Base-by-base conservation (phyloP, 2,113 vertebrate genomes). In the Tachuris rubrigastra region DNA sequence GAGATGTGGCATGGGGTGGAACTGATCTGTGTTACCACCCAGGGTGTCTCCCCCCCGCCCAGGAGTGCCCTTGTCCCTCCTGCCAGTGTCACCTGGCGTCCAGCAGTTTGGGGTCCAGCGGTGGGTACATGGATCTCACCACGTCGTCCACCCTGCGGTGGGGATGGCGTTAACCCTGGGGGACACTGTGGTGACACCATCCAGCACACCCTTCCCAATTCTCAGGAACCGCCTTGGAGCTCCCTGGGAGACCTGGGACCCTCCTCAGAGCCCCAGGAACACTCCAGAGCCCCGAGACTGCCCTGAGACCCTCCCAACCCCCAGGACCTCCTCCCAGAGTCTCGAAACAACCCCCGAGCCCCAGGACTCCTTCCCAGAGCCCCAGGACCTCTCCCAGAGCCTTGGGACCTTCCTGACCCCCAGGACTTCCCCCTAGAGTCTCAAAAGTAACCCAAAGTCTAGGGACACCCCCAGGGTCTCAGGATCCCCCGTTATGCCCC, bases 61-160 rank as follows among this genome's bases (percentile, higher is more conserved):
- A 18, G 20, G 22, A 28, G 12, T 37, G 42, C 50, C 53, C 74
- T 46, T 10, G 16, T 67, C 74, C 63, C 39, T 55, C 33, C 60
- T 0, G 0, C 39, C 0, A 0, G 30, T 20, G 56, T 91, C 98
- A 99, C 99, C 99, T 98, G 10, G 99, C 99, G 1, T 99, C 99
- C 93, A 99, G 98, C 71, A 99, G 98, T 84, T 99, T 99, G 17
- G 99, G 99, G 94, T 99, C 99, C 98, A 99, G 94, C 0, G 99
- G 99, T 2, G 99, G 99, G 94, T 99, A 99, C 99, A 99, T 99
- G 5, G 99, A 99, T 50, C 99, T 97, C 91, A 99, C 99, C 59
- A 99, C 99, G 1, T 99, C 99, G 0, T 99, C 99, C 96, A 99
- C 99, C 97, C 99, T 99, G 89, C 0, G 0, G 3, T 0, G 1